Evolutionary conservation across 2,113 vertebrate species (phyloP), one percentile per base, ranked within the genome.

Genomic region (Onychorhynchus coronatus): DNA sequence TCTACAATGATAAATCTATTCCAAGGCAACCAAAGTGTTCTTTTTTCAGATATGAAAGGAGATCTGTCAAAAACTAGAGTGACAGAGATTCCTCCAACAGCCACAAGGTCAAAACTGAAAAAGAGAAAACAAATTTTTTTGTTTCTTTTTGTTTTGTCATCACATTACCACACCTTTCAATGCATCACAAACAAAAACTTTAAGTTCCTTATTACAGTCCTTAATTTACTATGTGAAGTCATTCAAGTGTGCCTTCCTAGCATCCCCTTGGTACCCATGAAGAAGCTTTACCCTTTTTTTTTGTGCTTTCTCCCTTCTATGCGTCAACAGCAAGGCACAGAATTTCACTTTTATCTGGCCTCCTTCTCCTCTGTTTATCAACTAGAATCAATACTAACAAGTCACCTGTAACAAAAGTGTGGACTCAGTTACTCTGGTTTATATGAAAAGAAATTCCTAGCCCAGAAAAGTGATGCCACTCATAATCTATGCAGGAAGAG

Each of bases 1-100:
- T 99, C 99, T 93, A 99, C 96, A 25, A 99, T 98, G 92, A 99
- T 96, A 94, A 99, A 99, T 95, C 99, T 98, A 97, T 99, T 99
- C 99, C 99, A 99, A 37, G 99, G 99, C 59, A 99, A 98, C 99
- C 99, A 99, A 76, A 99, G 97, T 8, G 99, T 99, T 88, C 98
- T 99, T 89, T 98, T 99, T 97, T 99, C 99, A 75, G 98, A 96
- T 78, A 99, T 96, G 96, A 99, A 99, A 73, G 99, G 99, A 65
- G 99, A 99, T 25, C 99, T 99, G 86, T 99, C 99, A 98, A 99
- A 99, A 96, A 99, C 95, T 85, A 99, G 98, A 68, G 98, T 98
- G 78, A 99, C 98, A 19, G 99, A 99, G 97, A 99, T 98, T 16
- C 99, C 99, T 42, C 99, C 99, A 70, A 98, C 91, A 52, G 99